Evolutionary conservation across 2,797 vertebrate genomes (phyloP), one percentile per base, ranked within the genome.

Genomic region (Lepidocolaptes lacrymiger): DNA sequence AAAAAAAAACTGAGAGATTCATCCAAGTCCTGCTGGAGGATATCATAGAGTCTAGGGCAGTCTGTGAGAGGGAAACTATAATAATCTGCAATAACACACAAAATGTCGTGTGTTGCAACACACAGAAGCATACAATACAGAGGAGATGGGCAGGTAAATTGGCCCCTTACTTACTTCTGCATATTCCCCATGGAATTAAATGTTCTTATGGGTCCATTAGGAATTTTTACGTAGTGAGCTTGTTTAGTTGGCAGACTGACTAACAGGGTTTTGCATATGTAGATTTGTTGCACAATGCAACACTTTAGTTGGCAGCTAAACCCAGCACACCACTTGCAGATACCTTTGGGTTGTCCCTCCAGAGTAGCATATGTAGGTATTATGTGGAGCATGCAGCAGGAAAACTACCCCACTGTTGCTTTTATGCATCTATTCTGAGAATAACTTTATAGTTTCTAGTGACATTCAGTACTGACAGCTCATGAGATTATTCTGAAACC

Each of bases 401-500:
- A 85, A 88, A 82, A 43, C 34, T 56, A 54, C 43, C 48, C 37
- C 24, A 54, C 46, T 27, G 23, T 67, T 68, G 63, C 77, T 87
- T 85, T 82, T 85, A 71, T 64, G 63, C 52, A 9, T 76, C 69
- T 78, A 3, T 69, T 87, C 59, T 46, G 36, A 79, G 68, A 89
- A 71, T 61, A 79, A 74, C 41, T 2, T 83, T 87, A 74, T 27
- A 10, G 46, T 83, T 94, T 85, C 89, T 93, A 34, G 61, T 92
- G 75, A 64, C 46, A 62, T 93, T 93, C 78, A 74, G 2, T 77
- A 89, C 71, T 91, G 92, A 85, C 81, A 80, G 48, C 59, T 91
- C 5, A 4, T 64, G 88, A 83, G 56, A 83, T 89, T 79, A 79
- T 92, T 83, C 78, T 85, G 84, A 91, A 96, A 71, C 58, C 54